Evolutionary conservation across 2,113 vertebrate genomes (phyloP).

Genomic region (Rhinogobius similis): DNA sequence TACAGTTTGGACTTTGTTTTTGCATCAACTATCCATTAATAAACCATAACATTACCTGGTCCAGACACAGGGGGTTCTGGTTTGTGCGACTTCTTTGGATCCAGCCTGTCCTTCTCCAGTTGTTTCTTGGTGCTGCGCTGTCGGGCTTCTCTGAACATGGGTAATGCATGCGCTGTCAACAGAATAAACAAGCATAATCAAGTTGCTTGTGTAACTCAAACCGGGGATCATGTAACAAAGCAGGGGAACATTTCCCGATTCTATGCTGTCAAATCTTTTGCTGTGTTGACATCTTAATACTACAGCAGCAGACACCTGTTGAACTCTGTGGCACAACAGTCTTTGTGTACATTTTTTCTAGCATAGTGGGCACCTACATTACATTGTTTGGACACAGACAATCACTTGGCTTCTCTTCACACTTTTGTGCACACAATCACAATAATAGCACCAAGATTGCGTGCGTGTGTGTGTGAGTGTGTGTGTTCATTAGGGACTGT

Average conservation of each 20-base stretch:
- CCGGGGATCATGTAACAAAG: constrained; percentile 35
- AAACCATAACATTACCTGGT: constrained; percentile 81
- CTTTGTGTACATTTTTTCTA: constrained; percentile 42
- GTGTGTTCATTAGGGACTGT: constrained; percentile 22
- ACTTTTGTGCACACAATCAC: constrained; percentile 64
- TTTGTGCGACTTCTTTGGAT: constrained; percentile 95
- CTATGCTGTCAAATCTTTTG: background rate
- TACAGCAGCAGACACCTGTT: constrained; percentile 28
- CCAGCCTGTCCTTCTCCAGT: constrained; percentile 94
- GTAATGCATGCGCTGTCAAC: constrained; percentile 89
- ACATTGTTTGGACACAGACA: constrained; percentile 46
- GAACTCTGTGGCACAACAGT: constrained; percentile 22
- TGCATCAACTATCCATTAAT: background rate
- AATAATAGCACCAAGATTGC: constrained; percentile 57
- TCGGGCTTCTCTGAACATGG: constrained; percentile 98
- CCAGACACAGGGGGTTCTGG: constrained; percentile 96
- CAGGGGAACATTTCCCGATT: constrained; percentile 22
- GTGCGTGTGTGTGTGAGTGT: constrained; percentile 21
- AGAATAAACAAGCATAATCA: constrained; percentile 50
- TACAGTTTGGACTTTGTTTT: background rate
- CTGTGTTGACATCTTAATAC: background rate
- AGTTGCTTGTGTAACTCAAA: constrained; percentile 41
- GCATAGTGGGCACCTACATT: constrained; percentile 44
- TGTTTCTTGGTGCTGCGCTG: constrained; percentile 95
- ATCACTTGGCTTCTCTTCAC: constrained; percentile 55